Conservation (phyloP, 2,888 invertebrate species). For the Xiphydria camelus region DNA sequence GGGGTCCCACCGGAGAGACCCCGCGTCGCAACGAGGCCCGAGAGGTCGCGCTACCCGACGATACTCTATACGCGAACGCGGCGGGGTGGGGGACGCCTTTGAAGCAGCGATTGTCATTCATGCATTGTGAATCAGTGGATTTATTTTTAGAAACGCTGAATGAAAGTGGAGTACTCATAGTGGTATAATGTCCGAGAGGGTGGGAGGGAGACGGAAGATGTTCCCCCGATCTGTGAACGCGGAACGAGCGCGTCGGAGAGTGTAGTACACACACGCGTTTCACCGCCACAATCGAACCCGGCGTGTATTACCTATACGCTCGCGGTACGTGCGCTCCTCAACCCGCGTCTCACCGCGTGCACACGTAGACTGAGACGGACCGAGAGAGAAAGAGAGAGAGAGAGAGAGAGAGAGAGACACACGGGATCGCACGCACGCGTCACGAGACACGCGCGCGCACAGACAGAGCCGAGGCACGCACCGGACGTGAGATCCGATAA, state of each 20-base stretch:
- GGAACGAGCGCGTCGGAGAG: constrained; percentile 20
- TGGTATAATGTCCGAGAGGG: constrained; percentile 22
- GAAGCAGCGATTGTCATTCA: constrained; percentile 49
- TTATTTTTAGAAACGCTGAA: constrained; percentile 55
- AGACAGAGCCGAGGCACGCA: constrained; percentile 23
- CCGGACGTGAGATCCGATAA: constrained; percentile 44
- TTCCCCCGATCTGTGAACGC: constrained; percentile 38
- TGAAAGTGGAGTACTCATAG: constrained; percentile 50
- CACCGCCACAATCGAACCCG: no score
- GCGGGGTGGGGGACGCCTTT: no score
- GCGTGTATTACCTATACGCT: no score
- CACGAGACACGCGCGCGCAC: not conserved
- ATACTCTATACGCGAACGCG: no score
- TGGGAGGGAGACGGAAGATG: constrained; percentile 30
- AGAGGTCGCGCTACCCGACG: no score
- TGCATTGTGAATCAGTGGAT: constrained; percentile 53
- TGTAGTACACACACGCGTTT: no score
- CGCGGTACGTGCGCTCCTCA: no score
- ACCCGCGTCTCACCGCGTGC: no score
- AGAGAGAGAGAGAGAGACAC: constrained; percentile 2
- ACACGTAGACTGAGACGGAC: constrained; percentile 1
- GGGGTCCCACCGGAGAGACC: no score
- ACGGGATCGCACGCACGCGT: no score
- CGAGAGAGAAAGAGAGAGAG: constrained; percentile 4
- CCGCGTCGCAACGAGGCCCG: no score